Evolutionary conservation across 2,888 invertebrate genomes (phyloP), one percentile per base, ranked within the genome.

Genomic region (Pachydiplax longipennis): DNA sequence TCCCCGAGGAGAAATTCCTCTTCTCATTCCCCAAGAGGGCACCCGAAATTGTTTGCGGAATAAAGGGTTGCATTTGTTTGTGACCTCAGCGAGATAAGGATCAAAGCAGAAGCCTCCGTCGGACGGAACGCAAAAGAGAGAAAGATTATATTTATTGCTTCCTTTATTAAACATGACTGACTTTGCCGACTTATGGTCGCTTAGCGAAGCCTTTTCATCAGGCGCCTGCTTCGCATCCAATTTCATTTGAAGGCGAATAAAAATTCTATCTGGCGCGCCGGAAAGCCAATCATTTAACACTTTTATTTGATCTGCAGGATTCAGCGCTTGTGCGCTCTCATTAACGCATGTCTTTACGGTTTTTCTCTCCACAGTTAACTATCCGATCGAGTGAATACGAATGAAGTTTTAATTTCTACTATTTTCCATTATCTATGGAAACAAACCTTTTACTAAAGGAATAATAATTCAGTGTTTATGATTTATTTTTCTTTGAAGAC

Each of bases 111-210:
- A 65, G 65, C 22, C 73, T 13, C 22, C 8, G 10, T 65, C 65
- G n/a, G 65, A 65, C n/a, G 65, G n/a, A n/a, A n/a, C 13, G 37
- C 37, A 81, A 22, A 81, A 81, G 22, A n/a, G n/a, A 37, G 37
- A 81, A 81, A 37, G 40, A 81, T 81, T 15, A 81, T 37, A 81
- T 81, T 40, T 81, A 81, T 81, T 81, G 22, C 81, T 81, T 81
- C 81, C 81, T 81, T 81, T 81, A 73, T 73, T 73, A 73, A 73
- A 73, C 25, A 25, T 73, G 73, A 73, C 73, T 73, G 25, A 73
- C 31, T 25, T 73, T 31, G 31, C 25, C 25, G 73, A 31, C 25
- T 73, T 73, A 73, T 25, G 73, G 31, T 25, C 73, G 25, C 25
- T 53, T 53, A 53, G 53, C 53, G 18, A 53, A 31, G 31, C 31